phyloP scores from a whole-genome alignment of 1,140 invertebrate genomes.

The Neomicropteryx cornuta region DNA sequence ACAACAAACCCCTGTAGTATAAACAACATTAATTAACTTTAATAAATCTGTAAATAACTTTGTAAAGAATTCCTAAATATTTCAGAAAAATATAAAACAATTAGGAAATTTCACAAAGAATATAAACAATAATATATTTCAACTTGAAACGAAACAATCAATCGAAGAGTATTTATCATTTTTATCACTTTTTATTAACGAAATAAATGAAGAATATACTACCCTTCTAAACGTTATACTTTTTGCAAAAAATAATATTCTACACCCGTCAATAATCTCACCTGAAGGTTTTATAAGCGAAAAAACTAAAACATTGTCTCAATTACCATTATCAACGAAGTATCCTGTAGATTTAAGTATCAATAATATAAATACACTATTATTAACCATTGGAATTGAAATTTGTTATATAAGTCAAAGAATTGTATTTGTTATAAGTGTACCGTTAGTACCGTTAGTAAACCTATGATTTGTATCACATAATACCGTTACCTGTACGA shows the following conservation, averaged over 20 bases:
- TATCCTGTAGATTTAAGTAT: background rate
- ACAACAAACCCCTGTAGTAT: conserved; percentile 7
- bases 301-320: background rate
- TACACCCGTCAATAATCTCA: background rate
- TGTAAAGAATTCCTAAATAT: background rate
- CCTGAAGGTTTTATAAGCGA: background rate
- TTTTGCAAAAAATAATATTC: background rate
- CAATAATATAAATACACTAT: background rate
- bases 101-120: background rate
- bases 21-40: conserved; percentile 1
- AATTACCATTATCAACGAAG: background rate
- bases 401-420: background rate
- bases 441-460: conserved; percentile 2
- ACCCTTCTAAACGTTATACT: background rate
- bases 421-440: background rate
- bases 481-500: background rate
- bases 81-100: background rate
- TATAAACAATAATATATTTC: background rate
- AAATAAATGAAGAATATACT: background rate
- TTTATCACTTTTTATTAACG: background rate
- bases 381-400: background rate
- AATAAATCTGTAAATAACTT: background rate
- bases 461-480: conserved; percentile 1
- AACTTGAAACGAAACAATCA: background rate
- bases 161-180: background rate